These are phyloP conservation scores for Cacoxenus indagator DNA, from an alignment of 2,888 invertebrate species.

Conservation along the genomic window DNA sequence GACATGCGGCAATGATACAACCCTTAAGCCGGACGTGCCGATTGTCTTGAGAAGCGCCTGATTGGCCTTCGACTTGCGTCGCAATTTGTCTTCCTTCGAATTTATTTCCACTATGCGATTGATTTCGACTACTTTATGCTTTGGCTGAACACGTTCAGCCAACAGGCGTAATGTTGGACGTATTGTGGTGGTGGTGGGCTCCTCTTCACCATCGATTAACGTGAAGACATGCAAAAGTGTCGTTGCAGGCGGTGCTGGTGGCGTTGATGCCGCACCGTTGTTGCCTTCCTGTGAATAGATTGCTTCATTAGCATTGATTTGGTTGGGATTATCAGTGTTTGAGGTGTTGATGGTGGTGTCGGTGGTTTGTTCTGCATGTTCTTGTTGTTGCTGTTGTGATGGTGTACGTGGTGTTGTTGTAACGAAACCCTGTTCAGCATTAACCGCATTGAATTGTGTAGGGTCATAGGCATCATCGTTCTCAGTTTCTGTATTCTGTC, in stretches of 20 bases:
- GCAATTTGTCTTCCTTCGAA: constrained; percentile 76
- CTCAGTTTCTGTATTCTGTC: constrained; percentile 43
- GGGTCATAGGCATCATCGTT: constrained; percentile 38
- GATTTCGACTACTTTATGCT: constrained; percentile 77
- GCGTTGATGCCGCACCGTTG: constrained; percentile 42
- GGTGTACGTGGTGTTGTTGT: constrained; percentile 43
- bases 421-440: constrained; percentile 11
- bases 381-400: constrained; percentile 37
- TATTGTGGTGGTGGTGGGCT: constrained; percentile 44
- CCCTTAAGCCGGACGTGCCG: constrained; percentile 72
- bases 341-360: constrained; percentile 22
- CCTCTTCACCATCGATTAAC: constrained; percentile 58
- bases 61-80: constrained; percentile 72
- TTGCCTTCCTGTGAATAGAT: constrained; percentile 62
- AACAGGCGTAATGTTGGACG: constrained; percentile 31
- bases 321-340: constrained; percentile 48
- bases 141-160: constrained; percentile 46
- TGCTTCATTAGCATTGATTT: constrained; percentile 60
- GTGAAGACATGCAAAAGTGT: constrained; percentile 73
- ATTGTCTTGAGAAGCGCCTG: constrained; percentile 71
- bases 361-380: constrained; percentile 26
- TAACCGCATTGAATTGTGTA: constrained; percentile 25
- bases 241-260: constrained; percentile 61
- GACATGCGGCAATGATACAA: constrained; percentile 75
- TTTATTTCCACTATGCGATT: constrained; percentile 80